phyloP scores from a whole-genome alignment of 2,888 invertebrate genomes.

The Nycteola revayana region DNA sequence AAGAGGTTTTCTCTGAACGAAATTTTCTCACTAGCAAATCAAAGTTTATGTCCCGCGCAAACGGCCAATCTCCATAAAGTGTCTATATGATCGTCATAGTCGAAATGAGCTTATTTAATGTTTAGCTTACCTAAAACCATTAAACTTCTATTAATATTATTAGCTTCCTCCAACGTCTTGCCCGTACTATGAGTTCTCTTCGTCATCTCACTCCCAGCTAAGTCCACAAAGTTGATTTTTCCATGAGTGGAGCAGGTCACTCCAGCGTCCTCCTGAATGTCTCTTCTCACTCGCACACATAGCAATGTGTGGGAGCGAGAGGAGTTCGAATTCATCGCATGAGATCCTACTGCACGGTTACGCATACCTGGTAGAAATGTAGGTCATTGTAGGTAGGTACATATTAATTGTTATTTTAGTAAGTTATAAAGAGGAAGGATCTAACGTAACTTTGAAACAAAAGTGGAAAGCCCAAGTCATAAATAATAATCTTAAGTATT shows the following conservation, averaged over 20 bases:
- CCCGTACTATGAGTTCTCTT: conserved; percentile 94
- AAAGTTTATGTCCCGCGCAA: too few relatives aligned
- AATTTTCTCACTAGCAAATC: too few relatives aligned
- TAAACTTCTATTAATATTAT: conserved; percentile 97
- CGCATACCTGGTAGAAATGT: conserved; percentile 89
- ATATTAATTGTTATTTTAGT: too few relatives aligned
- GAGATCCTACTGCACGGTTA: conserved; percentile 93
- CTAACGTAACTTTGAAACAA: too few relatives aligned
- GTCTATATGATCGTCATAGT: too few relatives aligned
- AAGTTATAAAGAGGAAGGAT: too few relatives aligned
- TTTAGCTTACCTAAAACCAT: conserved; percentile 94
- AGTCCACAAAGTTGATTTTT: conserved; percentile 97
- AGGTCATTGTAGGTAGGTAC: too few relatives aligned
- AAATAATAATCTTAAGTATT: too few relatives aligned
- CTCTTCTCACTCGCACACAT: conserved; percentile 94
- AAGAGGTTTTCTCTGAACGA: too few relatives aligned
- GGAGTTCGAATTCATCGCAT: conserved; percentile 96
- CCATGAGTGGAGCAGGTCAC: conserved; percentile 95
- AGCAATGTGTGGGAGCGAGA: conserved; percentile 95
- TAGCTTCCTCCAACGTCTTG: conserved; percentile 95
- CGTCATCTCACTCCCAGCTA: conserved; percentile 98
- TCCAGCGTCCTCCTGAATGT: conserved; percentile 89
- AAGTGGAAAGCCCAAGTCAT: too few relatives aligned
- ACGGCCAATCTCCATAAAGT: too few relatives aligned
- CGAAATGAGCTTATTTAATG: too few relatives aligned